Percentiles rank a stretch among this genome's conserved stretches.
phyloP scores from a whole-genome alignment of 2,797 vertebrate species.

The Spinus pinus region DNA sequence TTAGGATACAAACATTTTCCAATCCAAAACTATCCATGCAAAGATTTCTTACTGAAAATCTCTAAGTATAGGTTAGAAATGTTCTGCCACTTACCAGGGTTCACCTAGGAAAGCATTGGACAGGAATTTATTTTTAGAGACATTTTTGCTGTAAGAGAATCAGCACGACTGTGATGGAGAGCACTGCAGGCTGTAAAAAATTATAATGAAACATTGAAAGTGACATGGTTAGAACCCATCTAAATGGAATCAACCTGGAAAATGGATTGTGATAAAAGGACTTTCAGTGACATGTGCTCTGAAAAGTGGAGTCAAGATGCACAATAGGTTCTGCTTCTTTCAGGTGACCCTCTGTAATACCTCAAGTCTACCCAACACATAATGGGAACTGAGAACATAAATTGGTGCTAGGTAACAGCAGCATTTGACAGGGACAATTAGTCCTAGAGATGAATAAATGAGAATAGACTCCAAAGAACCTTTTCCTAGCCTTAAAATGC shows the following conservation, averaged over 20 bases:
- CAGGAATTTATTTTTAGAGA: conserved; percentile 68
- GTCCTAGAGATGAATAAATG: background rate
- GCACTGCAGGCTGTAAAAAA: conserved; percentile 30
- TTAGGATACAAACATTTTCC: background rate
- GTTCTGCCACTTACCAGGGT: conserved; percentile 2
- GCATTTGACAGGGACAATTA: conserved; percentile 8
- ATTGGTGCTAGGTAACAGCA: background rate
- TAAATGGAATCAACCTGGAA: conserved; percentile 41
- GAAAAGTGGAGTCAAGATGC: background rate
- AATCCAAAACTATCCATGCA: background rate
- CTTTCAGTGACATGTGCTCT: background rate
- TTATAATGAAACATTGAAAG: conserved; percentile 61
- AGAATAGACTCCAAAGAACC: background rate
- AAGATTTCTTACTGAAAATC: conserved; percentile 17
- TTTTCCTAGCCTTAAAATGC: background rate
- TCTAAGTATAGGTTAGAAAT: background rate
- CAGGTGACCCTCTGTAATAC: background rate
- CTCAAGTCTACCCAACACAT: background rate
- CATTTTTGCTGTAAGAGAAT: conserved; percentile 49
- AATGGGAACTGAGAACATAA: background rate
- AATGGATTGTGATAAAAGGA: background rate
- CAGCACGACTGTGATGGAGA: conserved; percentile 56
- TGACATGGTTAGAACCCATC: conserved; percentile 35
- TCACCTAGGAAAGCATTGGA: conserved; percentile 22
- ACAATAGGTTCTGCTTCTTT: conserved; percentile 5